phyloP scores from a whole-genome alignment of 2,797 vertebrate species.

The Anniella stebbinsi region DNA sequence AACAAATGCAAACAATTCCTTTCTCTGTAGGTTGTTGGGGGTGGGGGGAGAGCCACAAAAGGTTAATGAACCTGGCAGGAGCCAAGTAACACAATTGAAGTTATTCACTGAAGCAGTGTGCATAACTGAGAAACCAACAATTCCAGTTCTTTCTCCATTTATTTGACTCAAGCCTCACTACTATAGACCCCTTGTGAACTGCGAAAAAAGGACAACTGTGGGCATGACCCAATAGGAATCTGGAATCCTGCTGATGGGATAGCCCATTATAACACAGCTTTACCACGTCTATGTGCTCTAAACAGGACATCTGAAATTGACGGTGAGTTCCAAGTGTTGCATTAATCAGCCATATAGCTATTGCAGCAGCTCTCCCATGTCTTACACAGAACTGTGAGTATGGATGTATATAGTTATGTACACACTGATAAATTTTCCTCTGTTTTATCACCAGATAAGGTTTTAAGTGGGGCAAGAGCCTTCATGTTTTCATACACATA shows the following conservation, averaged over 20 bases:
- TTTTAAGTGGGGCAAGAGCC: background rate
- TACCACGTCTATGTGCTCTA: background rate
- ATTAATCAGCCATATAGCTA: background rate
- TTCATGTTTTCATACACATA: slow-evolving; percentile 4
- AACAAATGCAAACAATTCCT: slow-evolving; percentile 59
- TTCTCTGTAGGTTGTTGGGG: slow-evolving; percentile 52
- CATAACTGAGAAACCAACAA: slow-evolving; percentile 41
- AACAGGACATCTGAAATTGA: background rate
- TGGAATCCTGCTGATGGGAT: background rate
- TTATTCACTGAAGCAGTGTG: slow-evolving; percentile 12
- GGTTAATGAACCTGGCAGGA: slow-evolving; percentile 68
- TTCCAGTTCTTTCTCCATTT: background rate
- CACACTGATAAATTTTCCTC: background rate
- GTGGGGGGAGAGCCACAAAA: slow-evolving; percentile 45
- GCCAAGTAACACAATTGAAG: slow-evolving; percentile 60
- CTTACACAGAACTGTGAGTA: background rate
- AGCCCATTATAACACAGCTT: background rate
- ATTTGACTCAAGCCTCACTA: background rate
- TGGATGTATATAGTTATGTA: background rate
- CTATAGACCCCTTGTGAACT: background rate
- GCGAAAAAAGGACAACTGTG: background rate
- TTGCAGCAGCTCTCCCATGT: background rate
- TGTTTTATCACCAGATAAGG: background rate
- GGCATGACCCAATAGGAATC: background rate
- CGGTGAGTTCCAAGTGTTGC: background rate